phyloP scores from a whole-genome alignment of 2,888 invertebrate genomes.

The Meliscaeva auricollis region DNA sequence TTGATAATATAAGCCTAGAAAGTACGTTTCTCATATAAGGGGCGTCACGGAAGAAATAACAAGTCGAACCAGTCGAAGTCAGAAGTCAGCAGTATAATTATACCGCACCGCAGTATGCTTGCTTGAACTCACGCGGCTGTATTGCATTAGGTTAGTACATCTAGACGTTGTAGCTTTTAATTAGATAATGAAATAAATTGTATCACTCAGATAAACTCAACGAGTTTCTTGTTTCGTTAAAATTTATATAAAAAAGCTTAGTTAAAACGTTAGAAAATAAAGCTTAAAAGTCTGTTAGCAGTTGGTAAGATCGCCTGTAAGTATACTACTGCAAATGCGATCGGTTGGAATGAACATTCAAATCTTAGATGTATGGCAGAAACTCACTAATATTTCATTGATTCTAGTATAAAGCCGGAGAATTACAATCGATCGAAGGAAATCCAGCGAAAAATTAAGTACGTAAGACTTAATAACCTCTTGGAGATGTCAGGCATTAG shows the following conservation, averaged over 20 bases:
- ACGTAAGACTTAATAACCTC: no score
- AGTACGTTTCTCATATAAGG: slow-evolving; percentile 56
- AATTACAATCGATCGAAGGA: no score
- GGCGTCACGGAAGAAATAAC: slow-evolving; percentile 57
- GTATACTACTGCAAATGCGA: slow-evolving; percentile 26
- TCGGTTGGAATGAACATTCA: background rate
- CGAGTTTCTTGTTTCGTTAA: background rate
- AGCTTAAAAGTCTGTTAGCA: background rate
- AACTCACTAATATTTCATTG: no score
- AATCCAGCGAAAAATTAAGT: no score
- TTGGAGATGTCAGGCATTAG: no score
- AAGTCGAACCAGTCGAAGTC: slow-evolving; percentile 5
- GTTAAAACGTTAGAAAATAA: background rate
- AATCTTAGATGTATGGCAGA: no score
- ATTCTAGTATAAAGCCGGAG: no score
- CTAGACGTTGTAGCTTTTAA: slow-evolving; percentile 39
- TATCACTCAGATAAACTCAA: background rate
- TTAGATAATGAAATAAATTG: slow-evolving; percentile 22
- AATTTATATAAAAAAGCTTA: slow-evolving; percentile 27
- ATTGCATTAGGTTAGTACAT: background rate
- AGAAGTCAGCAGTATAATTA: background rate
- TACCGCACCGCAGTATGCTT: slow-evolving; percentile 9
- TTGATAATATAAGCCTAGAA: slow-evolving; percentile 27
- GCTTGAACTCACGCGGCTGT: background rate
- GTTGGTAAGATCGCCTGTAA: slow-evolving; percentile 18